These are phyloP conservation scores for Heliconius himera DNA, from an alignment of 1,140 invertebrate genomes.

Conservation along the genomic window DNA sequence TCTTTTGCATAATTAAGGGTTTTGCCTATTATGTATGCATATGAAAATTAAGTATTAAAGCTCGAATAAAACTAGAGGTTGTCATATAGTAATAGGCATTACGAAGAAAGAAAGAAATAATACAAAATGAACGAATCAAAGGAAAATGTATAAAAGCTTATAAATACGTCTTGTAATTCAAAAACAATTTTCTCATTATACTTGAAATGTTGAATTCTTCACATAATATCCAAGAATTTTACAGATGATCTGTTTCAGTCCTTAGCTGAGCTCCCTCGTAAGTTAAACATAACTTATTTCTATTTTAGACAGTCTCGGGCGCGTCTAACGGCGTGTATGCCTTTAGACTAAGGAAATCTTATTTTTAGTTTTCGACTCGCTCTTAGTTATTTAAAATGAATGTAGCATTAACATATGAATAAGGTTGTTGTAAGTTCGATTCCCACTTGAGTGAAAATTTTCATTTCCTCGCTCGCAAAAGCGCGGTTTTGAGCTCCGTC, in stretches of 20 bases:
- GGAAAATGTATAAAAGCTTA: too few species aligned
- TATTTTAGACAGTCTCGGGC: constrained; percentile 6
- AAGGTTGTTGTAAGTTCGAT: too few species aligned
- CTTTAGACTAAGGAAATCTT: background rate
- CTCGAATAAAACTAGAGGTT: too few species aligned
- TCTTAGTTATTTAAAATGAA: background rate
- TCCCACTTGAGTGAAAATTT: too few species aligned
- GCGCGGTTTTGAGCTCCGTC: too few species aligned
- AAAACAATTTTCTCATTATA: background rate
- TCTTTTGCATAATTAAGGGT: too few species aligned
- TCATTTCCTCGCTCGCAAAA: too few species aligned
- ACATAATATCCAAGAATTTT: background rate
- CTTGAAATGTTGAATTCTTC: background rate
- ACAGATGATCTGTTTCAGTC: constrained; percentile 4
- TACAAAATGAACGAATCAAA: background rate
- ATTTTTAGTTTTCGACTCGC: background rate
- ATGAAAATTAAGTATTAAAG: too few species aligned
- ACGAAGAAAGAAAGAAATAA: background rate
- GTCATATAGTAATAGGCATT: too few species aligned
- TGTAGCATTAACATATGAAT: background rate
- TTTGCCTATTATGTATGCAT: too few species aligned
- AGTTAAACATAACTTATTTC: constrained; percentile 19
- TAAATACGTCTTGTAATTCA: background rate
- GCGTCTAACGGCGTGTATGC: background rate
- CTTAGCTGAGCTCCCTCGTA: constrained; percentile 9